These are phyloP conservation scores for Sitodiplosis mosellana DNA, from an alignment of 1,140 invertebrate species.

Conservation along the genomic window DNA sequence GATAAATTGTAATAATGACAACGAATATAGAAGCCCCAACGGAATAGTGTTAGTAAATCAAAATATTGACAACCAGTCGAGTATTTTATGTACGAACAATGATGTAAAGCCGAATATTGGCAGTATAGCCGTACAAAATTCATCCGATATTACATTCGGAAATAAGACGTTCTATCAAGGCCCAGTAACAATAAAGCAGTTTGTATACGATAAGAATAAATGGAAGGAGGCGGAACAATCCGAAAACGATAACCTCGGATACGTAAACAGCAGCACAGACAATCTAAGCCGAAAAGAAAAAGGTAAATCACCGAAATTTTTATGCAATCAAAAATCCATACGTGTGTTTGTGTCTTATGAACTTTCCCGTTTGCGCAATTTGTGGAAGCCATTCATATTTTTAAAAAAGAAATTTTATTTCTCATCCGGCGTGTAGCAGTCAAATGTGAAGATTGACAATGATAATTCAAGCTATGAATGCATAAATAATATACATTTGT, in stretches of 20 bases:
- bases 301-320: not conserved
- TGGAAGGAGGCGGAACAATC: slow-evolving; percentile 13
- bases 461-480: too few species aligned
- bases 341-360: too few species aligned
- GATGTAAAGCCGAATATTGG: slow-evolving; percentile 24
- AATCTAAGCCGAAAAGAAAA: not conserved
- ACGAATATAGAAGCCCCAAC: slow-evolving; percentile 9
- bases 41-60: not conserved
- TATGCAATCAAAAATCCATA: not conserved
- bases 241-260: slow-evolving; percentile 16
- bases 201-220: slow-evolving; percentile 27
- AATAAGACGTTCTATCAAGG: slow-evolving; percentile 44
- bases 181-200: slow-evolving; percentile 43
- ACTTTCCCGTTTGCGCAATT: too few species aligned
- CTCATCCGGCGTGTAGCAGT: too few species aligned
- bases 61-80: not conserved
- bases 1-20: slow-evolving; percentile 15
- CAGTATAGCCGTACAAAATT: slow-evolving; percentile 34
- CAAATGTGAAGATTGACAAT: too few species aligned
- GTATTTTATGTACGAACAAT: slow-evolving; percentile 1
- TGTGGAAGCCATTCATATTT: too few species aligned
- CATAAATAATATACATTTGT: too few species aligned
- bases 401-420: too few species aligned
- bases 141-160: slow-evolving; percentile 40
- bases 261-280: slow-evolving; percentile 3